These are phyloP conservation scores for Eurytoma californica DNA, from an alignment of 2,888 invertebrate genomes.

Conservation along the genomic window DNA sequence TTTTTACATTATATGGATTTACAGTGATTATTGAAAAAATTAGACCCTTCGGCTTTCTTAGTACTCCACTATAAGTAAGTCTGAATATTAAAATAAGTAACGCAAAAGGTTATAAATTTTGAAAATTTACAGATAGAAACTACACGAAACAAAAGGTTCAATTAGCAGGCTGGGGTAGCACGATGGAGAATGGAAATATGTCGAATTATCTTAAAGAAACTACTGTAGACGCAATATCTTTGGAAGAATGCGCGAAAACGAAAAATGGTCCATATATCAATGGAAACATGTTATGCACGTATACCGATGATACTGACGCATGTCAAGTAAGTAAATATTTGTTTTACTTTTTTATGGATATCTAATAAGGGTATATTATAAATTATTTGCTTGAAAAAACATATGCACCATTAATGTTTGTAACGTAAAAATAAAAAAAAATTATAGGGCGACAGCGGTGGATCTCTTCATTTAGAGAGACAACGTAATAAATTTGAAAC, in stretches of 20 bases:
- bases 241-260: not conserved
- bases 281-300: constrained; percentile 22
- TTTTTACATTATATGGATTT: too few species aligned
- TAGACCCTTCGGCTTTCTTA: too few species aligned
- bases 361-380: too few species aligned
- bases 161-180: constrained; percentile 35
- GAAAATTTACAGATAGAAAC: not conserved
- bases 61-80: too few species aligned
- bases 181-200: not conserved
- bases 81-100: too few species aligned
- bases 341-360: not conserved
- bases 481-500: constrained; percentile 18
- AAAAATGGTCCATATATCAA: constrained; percentile 1
- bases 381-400: not conserved
- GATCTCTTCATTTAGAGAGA: constrained; percentile 76
- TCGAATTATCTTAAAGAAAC: constrained; percentile 6
- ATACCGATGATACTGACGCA: not conserved
- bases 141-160: not conserved
- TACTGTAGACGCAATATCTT: constrained; percentile 6
- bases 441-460: constrained; percentile 82
- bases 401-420: too few species aligned
- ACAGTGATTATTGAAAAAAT: too few species aligned
- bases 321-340: constrained; percentile 32
- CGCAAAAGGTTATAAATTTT: too few species aligned
- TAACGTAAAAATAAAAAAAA: constrained; percentile 4